phyloP scores from a whole-genome alignment of 2,888 invertebrate species.

The Priocnemis perturbator region DNA sequence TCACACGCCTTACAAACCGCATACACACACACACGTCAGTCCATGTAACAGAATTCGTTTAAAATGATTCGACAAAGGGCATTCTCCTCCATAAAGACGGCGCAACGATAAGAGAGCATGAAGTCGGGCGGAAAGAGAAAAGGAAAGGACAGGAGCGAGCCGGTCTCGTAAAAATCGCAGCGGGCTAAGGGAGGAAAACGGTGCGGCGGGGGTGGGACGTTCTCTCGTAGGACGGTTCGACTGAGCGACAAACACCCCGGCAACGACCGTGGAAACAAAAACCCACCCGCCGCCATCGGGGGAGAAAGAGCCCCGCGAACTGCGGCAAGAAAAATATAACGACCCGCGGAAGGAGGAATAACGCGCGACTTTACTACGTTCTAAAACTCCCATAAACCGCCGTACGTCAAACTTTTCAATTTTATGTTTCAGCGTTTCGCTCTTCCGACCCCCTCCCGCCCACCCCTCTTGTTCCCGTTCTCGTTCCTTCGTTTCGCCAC shows the following conservation, averaged over 20 bases:
- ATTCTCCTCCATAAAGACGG: too few species aligned
- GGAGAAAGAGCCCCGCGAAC: constrained; percentile 28
- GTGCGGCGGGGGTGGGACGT: neutral
- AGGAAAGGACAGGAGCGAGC: constrained; percentile 12
- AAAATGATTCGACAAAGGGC: too few species aligned
- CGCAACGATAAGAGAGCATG: too few species aligned
- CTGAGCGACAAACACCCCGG: constrained; percentile 63
- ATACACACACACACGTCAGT: too few species aligned
- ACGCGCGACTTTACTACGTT: constrained; percentile 71
- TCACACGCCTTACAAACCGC: too few species aligned
- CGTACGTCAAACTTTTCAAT: constrained; percentile 73
- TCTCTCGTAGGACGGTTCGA: constrained; percentile 33
- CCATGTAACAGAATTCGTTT: too few species aligned
- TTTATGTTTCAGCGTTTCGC: constrained; percentile 67
- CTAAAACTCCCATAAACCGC: constrained; percentile 71
- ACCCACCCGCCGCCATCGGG: constrained; percentile 38
- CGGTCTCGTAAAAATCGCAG: constrained; percentile 44
- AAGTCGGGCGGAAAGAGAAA: constrained; percentile 13
- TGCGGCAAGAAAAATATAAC: constrained; percentile 68
- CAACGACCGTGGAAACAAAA: constrained; percentile 58
- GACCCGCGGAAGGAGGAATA: constrained; percentile 67
- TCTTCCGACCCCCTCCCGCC: constrained; percentile 31
- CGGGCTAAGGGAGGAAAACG: neutral
- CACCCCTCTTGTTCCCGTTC: constrained; percentile 36
- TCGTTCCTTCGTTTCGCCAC: constrained; percentile 51